phyloP scores from a whole-genome alignment of 2,888 invertebrate genomes.

The Spisula solida region DNA sequence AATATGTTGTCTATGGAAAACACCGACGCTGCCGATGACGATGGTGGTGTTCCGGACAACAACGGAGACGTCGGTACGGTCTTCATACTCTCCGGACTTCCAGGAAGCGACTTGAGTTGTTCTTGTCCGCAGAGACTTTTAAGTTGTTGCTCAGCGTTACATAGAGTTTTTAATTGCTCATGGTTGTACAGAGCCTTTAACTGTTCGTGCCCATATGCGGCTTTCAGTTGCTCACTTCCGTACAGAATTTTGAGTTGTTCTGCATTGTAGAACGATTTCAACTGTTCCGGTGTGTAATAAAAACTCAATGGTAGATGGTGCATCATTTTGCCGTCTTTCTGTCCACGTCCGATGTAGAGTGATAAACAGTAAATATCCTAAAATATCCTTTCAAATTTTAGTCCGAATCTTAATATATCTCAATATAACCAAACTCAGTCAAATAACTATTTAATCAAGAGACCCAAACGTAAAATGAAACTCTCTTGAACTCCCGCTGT shows the following conservation, averaged over 20 bases:
- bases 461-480: slow-evolving; percentile 3
- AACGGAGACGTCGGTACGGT: slow-evolving; percentile 65
- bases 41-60: slow-evolving; percentile 52
- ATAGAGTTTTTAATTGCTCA: slow-evolving; percentile 66
- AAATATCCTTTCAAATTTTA: slow-evolving; percentile 27
- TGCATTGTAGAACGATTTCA: slow-evolving; percentile 66
- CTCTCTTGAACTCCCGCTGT: slow-evolving; percentile 21
- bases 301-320: slow-evolving; percentile 69
- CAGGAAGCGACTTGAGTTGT: slow-evolving; percentile 61
- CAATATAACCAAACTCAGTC: neutral
- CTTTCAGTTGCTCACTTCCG: slow-evolving; percentile 66
- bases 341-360: neutral
- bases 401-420: neutral
- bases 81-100: slow-evolving; percentile 64
- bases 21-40: slow-evolving; percentile 57
- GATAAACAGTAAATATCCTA: neutral
- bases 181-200: slow-evolving; percentile 67
- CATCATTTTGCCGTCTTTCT: slow-evolving; percentile 48
- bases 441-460: neutral
- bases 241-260: slow-evolving; percentile 68
- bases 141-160: slow-evolving; percentile 60
- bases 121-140: slow-evolving; percentile 55
- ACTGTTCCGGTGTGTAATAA: slow-evolving; percentile 71
- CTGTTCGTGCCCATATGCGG: slow-evolving; percentile 66
- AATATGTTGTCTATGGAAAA: slow-evolving; percentile 72